Conservation (phyloP, 2,888 invertebrate species). For the Acrobasis suavella region DNA sequence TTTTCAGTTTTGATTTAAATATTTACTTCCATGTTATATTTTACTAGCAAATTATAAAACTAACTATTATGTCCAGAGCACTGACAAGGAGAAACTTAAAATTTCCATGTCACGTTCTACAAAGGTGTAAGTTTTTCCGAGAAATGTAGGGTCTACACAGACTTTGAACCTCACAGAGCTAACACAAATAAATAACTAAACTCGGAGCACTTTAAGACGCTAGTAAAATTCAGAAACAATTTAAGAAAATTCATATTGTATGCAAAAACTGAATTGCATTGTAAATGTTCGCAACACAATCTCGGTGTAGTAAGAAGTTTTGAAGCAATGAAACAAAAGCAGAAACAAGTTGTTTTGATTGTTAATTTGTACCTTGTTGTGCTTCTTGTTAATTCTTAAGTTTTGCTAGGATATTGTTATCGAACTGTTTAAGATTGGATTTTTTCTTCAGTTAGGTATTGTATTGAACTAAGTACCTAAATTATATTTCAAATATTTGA, state of each 20-base stretch:
- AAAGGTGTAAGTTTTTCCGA: not conserved
- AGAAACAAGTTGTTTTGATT: conserved; percentile 11
- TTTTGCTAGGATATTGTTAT: not conserved
- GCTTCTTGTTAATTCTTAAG: not conserved
- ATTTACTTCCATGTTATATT: too few species aligned
- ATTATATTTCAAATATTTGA: too few species aligned
- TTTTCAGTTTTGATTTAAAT: too few species aligned
- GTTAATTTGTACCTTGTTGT: conserved; percentile 7
- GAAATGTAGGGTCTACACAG: not conserved
- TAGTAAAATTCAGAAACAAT: conserved; percentile 20
- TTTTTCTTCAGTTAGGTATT: not conserved
- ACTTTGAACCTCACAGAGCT: conserved; percentile 7
- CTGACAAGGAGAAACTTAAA: not conserved
- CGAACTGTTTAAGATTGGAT: not conserved
- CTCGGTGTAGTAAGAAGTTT: conserved; percentile 3
- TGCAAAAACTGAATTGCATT: conserved; percentile 19
- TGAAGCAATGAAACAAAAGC: conserved; percentile 11
- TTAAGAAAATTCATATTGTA: conserved; percentile 16
- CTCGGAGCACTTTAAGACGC: conserved; percentile 10
- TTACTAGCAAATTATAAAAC: too few species aligned
- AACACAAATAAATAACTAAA: conserved; percentile 13
- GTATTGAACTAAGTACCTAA: too few species aligned
- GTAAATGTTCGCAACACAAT: conserved; percentile 11
- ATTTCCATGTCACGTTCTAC: not conserved
- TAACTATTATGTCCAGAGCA: too few species aligned